Evolutionary conservation across 2,113 vertebrate species (phyloP).

Genomic region (Ameiurus melas): DNA sequence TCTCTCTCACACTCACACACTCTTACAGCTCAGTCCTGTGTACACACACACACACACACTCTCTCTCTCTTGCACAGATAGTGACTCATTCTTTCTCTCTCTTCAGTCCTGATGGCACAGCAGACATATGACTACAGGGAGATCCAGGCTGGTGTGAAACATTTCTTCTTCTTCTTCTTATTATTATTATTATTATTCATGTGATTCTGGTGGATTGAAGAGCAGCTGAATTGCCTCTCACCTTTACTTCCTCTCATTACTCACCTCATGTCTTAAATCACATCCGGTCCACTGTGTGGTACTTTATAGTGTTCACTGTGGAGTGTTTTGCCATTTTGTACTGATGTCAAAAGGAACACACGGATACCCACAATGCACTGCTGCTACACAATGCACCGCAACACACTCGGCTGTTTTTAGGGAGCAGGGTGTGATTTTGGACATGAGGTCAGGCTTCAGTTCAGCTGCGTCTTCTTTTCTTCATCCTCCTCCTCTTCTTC

Average conservation of each 20-base stretch:
- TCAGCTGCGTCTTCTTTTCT: neutral
- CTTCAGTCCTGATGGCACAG: constrained; percentile 22
- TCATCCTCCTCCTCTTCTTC: neutral
- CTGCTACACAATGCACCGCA: neutral
- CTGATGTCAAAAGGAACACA: neutral
- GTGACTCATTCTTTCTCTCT: neutral
- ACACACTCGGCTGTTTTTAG: no score
- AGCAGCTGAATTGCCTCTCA: neutral
- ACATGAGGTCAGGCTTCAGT: no score
- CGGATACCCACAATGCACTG: neutral
- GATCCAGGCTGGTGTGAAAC: neutral
- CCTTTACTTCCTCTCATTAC: no score
- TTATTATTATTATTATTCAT: neutral
- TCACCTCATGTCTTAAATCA: neutral
- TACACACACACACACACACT: no score
- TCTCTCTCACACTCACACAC: neutral
- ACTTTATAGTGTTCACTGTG: neutral
- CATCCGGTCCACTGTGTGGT: neutral
- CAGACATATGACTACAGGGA: neutral
- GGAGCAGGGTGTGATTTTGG: no score
- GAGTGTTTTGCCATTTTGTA: neutral
- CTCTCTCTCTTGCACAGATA: neutral
- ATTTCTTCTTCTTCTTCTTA: neutral
- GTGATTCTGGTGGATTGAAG: neutral
- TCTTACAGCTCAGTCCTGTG: no score